Evolutionary conservation across 1,140 invertebrate species (phyloP), one percentile per base, ranked within the genome.

Genomic region (Pectinophora gossypiella): DNA sequence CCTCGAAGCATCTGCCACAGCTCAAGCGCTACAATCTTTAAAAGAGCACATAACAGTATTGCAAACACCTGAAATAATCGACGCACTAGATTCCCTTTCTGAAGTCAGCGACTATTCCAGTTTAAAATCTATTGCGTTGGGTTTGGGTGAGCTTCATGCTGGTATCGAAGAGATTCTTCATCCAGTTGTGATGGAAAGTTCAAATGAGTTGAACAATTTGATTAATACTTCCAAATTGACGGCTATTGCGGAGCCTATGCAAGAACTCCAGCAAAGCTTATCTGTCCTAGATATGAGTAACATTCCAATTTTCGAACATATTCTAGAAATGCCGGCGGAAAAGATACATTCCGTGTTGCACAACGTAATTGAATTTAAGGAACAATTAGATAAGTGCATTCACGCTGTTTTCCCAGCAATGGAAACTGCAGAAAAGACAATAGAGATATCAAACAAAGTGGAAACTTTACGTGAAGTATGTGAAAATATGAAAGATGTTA

Each of bases 241-340:
- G 50, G 71, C 76, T 15, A 72, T 87, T 27, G 88, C 87, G 3
- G 71, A 88, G 44, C 77, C 87, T 7, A 68, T 89, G 48, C 68
- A 85, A 55, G 80, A 87, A 52, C 57, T 87, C 7, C 68, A 85
- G 13, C 62, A 78, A 58, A 59, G 68, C 61, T 63, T 89, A 54
- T 71, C 69, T 42, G 59, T 71, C 27, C 56, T 86, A 56, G 72
- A 84, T 55, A 56, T 58, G 35, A 68, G 52, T 53, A 76, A 76
- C 62, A 76, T 83, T 71, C 69, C 73, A 63, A 61, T 73, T 56
- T 72, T 66, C 46, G 69, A 83, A 76, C 59, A 67, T 61, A 62
- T 69, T 52, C 53, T 75, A 68, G 62, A 79, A 61, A 51, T 73
- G 52, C 61, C 72, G 19, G 48, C 64, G 51, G 72, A 82, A 46